Percentiles rank a stretch among this genome's conserved stretches.
Evolutionary conservation across 2,797 vertebrate genomes (phyloP).

Genomic region (Myotis pilosus): DNA sequence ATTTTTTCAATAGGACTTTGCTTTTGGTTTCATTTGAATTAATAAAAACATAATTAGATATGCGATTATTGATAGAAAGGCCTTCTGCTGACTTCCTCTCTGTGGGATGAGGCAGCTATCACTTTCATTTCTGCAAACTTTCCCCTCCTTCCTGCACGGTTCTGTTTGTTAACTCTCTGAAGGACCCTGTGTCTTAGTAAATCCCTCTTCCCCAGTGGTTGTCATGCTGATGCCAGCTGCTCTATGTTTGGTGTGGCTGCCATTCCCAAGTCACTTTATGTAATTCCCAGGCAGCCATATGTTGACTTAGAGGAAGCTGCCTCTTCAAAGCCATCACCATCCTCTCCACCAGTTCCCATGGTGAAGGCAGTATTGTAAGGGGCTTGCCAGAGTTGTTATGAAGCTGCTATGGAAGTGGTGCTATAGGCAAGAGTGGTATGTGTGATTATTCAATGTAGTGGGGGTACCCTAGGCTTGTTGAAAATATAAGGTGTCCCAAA

Average conservation of each 20-base stretch:
- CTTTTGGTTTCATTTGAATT: conserved; percentile 44
- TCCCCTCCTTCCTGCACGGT: background rate
- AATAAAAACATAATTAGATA: background rate
- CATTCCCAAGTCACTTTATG: background rate
- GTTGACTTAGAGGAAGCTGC: background rate
- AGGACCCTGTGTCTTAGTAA: background rate
- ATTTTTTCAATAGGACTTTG: background rate
- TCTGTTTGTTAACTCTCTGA: background rate
- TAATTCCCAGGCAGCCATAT: background rate
- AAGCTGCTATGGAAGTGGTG: background rate
- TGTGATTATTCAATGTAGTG: background rate
- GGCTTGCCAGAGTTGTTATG: background rate
- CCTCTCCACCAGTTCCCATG: background rate
- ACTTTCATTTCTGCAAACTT: background rate
- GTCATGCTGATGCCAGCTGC: background rate
- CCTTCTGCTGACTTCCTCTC: background rate
- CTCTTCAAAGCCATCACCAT: background rate
- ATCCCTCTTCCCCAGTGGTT: background rate
- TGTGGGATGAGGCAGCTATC: background rate
- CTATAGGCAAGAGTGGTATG: background rate
- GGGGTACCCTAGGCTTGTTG: background rate
- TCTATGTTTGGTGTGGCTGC: background rate
- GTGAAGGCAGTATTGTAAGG: background rate
- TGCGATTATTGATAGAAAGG: background rate
- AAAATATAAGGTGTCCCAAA: background rate